Conservation (phyloP, 2,113 vertebrate genomes). For the Leptobrachium leishanense region DNA sequence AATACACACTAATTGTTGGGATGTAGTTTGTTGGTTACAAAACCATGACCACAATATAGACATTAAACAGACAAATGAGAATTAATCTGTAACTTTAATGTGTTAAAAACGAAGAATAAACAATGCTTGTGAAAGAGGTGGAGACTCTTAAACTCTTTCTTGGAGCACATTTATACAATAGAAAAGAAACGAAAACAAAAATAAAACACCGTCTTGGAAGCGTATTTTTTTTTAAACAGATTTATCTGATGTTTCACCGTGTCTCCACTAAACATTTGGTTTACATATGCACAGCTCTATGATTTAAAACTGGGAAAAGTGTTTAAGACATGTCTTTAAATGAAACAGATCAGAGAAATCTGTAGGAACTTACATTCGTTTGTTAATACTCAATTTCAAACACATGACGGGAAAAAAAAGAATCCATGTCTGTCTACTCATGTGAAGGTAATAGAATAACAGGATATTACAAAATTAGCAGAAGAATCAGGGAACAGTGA, state of each 20-base stretch:
- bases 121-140: too few species aligned
- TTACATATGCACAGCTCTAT: constrained; percentile 64
- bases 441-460: too few species aligned
- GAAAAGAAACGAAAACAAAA: background rate
- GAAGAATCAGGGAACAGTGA: too few species aligned
- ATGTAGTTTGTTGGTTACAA: constrained; percentile 5
- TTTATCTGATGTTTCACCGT: constrained; percentile 48
- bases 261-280: constrained; percentile 67
- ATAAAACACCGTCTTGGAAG: constrained; percentile 45
- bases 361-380: constrained; percentile 46
- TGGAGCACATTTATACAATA: background rate
- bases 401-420: background rate
- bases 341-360: constrained; percentile 59
- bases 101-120: too few species aligned
- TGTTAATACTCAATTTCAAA: constrained; percentile 20
- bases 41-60: background rate
- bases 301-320: constrained; percentile 65
- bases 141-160: background rate
- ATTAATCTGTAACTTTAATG: background rate
- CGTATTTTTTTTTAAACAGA: constrained; percentile 47
- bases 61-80: background rate
- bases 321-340: constrained; percentile 63
- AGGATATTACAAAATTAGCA: too few species aligned
- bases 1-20: background rate
- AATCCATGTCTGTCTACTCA: background rate